Percentiles rank a stretch among this genome's conserved stretches.
phyloP scores from a whole-genome alignment of 1,140 invertebrate species.

The Brachionus rubens region DNA sequence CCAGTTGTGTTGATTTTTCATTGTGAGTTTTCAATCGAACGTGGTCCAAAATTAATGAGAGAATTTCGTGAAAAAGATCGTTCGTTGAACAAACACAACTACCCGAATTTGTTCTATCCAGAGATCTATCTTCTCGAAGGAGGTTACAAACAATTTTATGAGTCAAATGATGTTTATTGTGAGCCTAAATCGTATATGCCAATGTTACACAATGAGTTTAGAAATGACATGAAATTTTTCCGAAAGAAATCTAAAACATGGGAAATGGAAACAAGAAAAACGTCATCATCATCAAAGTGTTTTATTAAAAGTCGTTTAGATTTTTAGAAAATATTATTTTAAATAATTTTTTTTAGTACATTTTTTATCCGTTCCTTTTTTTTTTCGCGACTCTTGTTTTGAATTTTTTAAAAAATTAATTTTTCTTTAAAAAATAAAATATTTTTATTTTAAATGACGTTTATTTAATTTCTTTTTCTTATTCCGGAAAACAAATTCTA shows the following conservation, averaged over 20 bases:
- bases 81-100: slow-evolving; percentile 73
- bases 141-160: slow-evolving; percentile 87
- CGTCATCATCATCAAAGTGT: too few relatives aligned
- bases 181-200: slow-evolving; percentile 7
- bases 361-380: background rate
- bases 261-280: background rate
- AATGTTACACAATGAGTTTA: slow-evolving; percentile 4
- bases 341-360: background rate
- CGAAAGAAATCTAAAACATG: slow-evolving; percentile 25
- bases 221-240: slow-evolving; percentile 40
- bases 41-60: slow-evolving; percentile 74
- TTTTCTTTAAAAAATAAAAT: background rate
- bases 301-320: background rate
- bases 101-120: slow-evolving; percentile 83
- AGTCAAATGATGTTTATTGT: slow-evolving; percentile 52
- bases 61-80: slow-evolving; percentile 76
- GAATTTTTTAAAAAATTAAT: background rate
- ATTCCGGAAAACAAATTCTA: too few relatives aligned
- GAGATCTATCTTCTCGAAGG: slow-evolving; percentile 90
- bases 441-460: background rate
- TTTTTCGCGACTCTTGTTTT: background rate
- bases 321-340: background rate
- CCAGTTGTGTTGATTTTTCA: slow-evolving; percentile 86
- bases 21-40: slow-evolving; percentile 93
- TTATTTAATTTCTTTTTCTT: too few relatives aligned